These are phyloP conservation scores for Eulemur albifrons DNA, from an alignment of 2,797 vertebrate genomes.

Conservation along the genomic window DNA sequence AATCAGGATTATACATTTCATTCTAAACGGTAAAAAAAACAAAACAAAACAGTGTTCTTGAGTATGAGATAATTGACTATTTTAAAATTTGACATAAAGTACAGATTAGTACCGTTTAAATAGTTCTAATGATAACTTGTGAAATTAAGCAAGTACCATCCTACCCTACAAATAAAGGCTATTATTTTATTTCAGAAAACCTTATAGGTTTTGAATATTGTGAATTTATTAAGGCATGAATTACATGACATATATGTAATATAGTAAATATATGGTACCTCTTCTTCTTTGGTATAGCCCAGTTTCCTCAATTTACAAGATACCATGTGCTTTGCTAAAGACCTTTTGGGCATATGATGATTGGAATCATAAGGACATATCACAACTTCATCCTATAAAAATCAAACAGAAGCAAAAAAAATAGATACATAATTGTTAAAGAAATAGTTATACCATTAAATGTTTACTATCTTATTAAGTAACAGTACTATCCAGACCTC, in stretches of 20 bases:
- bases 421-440: not conserved
- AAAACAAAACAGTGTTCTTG: not conserved
- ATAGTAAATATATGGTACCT: constrained; percentile 83
- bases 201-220: not conserved
- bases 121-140: not conserved
- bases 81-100: constrained; percentile 19
- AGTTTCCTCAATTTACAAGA: constrained; percentile 88
- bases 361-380: constrained; percentile 90
- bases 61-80: constrained; percentile 6
- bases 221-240: not conserved
- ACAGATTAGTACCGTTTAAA: not conserved
- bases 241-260: not conserved
- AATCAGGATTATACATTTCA: constrained; percentile 88
- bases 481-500: not conserved
- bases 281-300: constrained; percentile 92
- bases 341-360: constrained; percentile 90
- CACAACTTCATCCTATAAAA: constrained; percentile 83
- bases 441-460: not conserved
- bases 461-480: not conserved
- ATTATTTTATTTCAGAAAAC: not conserved
- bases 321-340: constrained; percentile 89
- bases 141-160: not conserved
- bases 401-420: constrained; percentile 31
- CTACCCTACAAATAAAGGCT: not conserved
- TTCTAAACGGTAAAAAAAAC: constrained; percentile 81